phyloP scores from a whole-genome alignment of 1,140 invertebrate species.

The Formica selysi region DNA sequence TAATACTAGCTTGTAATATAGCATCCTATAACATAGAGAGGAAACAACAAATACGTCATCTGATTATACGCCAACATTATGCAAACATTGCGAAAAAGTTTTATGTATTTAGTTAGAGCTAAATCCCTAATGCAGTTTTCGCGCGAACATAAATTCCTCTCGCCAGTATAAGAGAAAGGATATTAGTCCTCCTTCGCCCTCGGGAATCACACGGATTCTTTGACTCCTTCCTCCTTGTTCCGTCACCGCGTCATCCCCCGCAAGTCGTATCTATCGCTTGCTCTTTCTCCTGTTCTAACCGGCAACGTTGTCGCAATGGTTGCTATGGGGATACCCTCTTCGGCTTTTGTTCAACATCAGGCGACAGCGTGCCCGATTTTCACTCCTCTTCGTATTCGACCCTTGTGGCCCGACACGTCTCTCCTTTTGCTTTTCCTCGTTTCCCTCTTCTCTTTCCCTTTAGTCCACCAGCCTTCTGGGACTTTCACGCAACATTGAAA shows the following conservation, averaged over 20 bases:
- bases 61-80: constrained; percentile 3
- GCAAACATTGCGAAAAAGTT: not conserved
- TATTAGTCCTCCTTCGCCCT: constrained; percentile 35
- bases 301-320: constrained; percentile 53
- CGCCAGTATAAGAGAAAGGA: constrained; percentile 28
- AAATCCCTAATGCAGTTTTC: constrained; percentile 18
- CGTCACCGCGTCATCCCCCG: not conserved
- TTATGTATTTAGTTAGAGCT: constrained; percentile 32
- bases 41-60: not conserved
- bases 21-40: too few relatives aligned
- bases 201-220: constrained; percentile 41
- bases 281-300: constrained; percentile 6
- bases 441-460: not conserved
- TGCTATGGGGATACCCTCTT: constrained; percentile 69
- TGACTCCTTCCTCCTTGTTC: constrained; percentile 1
- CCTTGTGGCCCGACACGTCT: not conserved
- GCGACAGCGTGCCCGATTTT: constrained; percentile 60
- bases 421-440: not conserved
- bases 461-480: constrained; percentile 18
- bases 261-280: not conserved
- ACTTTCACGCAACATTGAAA: constrained; percentile 33
- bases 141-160: constrained; percentile 41
- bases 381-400: constrained; percentile 22
- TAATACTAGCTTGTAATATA: not conserved
- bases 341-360: constrained; percentile 32